A percentile compares a stretch with the other conserved stretches of the same genome.
phyloP scores from a whole-genome alignment of 1,140 invertebrate species.

The Eupristina koningsbergeri region DNA sequence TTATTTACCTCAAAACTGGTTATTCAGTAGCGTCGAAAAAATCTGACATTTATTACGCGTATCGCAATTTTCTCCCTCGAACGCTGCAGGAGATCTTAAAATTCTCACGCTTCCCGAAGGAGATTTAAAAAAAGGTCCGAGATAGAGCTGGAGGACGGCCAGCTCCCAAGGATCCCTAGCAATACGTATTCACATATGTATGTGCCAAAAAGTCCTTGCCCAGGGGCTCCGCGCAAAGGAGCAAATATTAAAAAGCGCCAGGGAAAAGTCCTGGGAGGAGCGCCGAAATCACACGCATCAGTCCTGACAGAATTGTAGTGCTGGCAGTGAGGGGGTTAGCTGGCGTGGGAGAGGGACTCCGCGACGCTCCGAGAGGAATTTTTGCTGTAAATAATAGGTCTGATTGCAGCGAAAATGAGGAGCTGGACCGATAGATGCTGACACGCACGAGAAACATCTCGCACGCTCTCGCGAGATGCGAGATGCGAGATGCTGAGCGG shows the following conservation, averaged over 20 bases:
- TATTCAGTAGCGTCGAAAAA: constrained; percentile 20
- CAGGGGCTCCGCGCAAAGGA: neutral
- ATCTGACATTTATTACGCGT: constrained; percentile 38
- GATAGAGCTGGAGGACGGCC: neutral
- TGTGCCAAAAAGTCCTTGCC: neutral
- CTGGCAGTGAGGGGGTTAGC: neutral
- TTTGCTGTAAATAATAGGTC: constrained; percentile 39
- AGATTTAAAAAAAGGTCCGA: neutral
- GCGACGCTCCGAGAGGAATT: neutral
- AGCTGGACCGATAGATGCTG: neutral
- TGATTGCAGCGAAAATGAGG: constrained; percentile 21
- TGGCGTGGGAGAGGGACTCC: constrained; percentile 38
- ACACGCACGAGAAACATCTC: neutral
- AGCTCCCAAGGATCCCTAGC: no score
- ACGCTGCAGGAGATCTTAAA: constrained; percentile 10
- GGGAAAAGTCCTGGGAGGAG: neutral
- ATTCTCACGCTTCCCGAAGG: constrained; percentile 39
- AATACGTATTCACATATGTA: neutral
- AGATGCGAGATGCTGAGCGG: no score
- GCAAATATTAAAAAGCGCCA: neutral
- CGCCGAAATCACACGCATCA: constrained; percentile 25
- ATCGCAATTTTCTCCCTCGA: constrained; percentile 35
- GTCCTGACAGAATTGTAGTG: neutral
- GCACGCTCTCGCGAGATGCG: neutral
- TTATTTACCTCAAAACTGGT: constrained; percentile 20